Conservation (phyloP, 1,140 invertebrate species). For the Sitobion miscanthi region DNA sequence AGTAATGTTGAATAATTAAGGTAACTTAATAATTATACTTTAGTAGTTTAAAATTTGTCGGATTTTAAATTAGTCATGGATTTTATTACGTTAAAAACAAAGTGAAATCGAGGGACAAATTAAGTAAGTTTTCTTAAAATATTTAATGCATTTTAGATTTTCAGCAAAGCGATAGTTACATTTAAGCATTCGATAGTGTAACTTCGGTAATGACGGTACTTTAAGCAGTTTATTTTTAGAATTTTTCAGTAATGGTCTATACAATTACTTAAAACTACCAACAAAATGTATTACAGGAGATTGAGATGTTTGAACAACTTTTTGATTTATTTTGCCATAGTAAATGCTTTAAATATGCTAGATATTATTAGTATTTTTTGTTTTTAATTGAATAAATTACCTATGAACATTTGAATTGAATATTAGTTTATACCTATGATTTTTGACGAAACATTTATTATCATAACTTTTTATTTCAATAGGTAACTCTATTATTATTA, state of each 20-base stretch:
- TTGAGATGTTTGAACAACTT: not conserved
- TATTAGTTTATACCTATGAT: no score
- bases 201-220: not conserved
- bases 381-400: no score
- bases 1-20: slow-evolving; percentile 10
- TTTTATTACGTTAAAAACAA: not conserved
- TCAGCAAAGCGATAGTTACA: not conserved
- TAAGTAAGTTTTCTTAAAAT: not conserved
- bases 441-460: no score
- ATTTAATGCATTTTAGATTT: not conserved
- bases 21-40: not conserved
- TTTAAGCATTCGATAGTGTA: not conserved
- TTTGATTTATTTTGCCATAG: no score
- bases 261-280: not conserved
- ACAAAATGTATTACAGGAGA: not conserved
- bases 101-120: not conserved
- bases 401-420: no score
- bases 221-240: not conserved
- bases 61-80: not conserved
- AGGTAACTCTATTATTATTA: no score
- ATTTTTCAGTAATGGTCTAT: not conserved
- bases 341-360: not conserved
- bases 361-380: no score
- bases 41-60: not conserved
- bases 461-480: no score